Evolutionary conservation across 2,113 vertebrate species (phyloP).

Genomic region (Machaerirhynchus nigripectus): DNA sequence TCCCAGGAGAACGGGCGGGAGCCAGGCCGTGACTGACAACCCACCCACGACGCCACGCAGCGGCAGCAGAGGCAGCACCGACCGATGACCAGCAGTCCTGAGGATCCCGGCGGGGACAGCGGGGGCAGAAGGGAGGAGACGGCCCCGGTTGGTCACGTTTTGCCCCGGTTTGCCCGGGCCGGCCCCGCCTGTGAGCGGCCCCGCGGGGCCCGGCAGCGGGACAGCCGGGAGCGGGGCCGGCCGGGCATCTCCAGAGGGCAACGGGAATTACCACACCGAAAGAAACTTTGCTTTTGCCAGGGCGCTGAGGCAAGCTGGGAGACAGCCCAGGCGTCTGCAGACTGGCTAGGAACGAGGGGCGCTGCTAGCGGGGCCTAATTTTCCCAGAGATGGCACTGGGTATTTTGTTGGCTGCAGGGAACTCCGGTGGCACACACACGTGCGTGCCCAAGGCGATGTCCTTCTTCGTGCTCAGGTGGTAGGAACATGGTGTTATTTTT

Average conservation of each 20-base stretch:
- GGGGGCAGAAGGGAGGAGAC: fast-evolving
- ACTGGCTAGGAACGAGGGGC: background rate
- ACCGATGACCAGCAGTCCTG: fast-evolving
- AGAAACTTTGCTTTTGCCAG: background rate
- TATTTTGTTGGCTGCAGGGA: background rate
- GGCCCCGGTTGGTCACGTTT: fast-evolving
- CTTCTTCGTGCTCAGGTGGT: background rate
- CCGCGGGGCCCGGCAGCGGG: too few species aligned
- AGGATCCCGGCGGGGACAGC: background rate
- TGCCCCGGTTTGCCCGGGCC: background rate
- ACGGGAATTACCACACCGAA: fast-evolving
- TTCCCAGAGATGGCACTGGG: background rate
- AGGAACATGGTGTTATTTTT: background rate
- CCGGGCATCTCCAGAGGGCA: fast-evolving
- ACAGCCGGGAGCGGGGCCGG: background rate
- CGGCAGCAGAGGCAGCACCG: background rate
- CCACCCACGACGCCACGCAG: background rate
- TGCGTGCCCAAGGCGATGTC: fast-evolving
- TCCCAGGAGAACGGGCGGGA: too few species aligned
- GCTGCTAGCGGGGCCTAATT: background rate
- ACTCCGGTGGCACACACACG: background rate
- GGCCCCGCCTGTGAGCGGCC: background rate
- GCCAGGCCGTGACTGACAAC: background rate
- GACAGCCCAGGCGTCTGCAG: background rate
- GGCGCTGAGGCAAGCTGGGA: background rate